Percentiles rank a stretch among this genome's conserved stretches.
phyloP scores from a whole-genome alignment of 64 coral and sea anemone species.

The Porites lutea region DNA sequence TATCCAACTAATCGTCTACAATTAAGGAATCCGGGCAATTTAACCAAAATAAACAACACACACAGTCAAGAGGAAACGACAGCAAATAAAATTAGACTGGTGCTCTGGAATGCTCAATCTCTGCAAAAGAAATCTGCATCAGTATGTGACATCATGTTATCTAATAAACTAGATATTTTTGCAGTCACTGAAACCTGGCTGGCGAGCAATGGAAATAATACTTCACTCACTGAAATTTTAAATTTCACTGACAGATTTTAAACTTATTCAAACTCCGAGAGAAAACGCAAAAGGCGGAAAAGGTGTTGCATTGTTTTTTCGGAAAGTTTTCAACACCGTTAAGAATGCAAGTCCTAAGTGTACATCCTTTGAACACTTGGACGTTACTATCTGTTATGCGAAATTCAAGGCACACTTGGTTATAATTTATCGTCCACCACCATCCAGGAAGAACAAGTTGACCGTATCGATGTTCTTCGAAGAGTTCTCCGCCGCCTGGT shows the following conservation, averaged over 20 bases:
- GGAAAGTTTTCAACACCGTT: background rate
- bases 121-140: background rate
- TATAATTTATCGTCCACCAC: no score
- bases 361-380: slow-evolving; percentile 33
- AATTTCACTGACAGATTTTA: slow-evolving; percentile 28
- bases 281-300: background rate
- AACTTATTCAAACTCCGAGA: background rate
- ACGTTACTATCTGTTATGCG: no score
- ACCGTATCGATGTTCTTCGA: no score
- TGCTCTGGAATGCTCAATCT: slow-evolving; percentile 25
- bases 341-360: background rate
- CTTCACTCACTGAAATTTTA: background rate
- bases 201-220: slow-evolving; percentile 23
- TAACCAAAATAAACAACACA: no score
- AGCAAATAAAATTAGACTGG: slow-evolving; percentile 9
- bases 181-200: slow-evolving; percentile 36
- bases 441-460: no score
- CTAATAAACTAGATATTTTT: slow-evolving; percentile 27
- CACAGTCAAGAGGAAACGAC: background rate
- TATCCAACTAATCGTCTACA: no score
- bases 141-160: slow-evolving; percentile 27
- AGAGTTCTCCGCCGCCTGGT: no score
- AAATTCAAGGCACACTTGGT: no score
- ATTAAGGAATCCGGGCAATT: no score
- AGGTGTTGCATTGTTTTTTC: background rate